A percentile compares a stretch with the other conserved stretches of the same genome.
Evolutionary conservation across 1,140 invertebrate species (phyloP).

Genomic region (Maconellicoccus hirsutus): DNA sequence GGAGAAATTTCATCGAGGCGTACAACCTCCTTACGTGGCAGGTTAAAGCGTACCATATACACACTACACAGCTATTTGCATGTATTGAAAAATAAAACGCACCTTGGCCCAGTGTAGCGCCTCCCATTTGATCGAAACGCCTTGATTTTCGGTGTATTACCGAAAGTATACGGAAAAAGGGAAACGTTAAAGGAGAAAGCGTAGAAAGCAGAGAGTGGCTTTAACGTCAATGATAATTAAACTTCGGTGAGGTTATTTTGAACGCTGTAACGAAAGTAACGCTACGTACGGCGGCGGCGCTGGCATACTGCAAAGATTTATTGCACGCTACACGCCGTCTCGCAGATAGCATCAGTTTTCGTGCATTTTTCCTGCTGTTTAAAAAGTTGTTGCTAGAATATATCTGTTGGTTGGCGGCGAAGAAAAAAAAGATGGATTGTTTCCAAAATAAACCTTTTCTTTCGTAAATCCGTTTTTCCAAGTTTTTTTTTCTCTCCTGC

Average conservation of each 20-base stretch:
- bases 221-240: slow-evolving; percentile 1
- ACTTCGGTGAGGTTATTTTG: background rate
- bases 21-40: no score
- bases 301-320: background rate
- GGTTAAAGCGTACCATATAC: no score
- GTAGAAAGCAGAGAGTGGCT: background rate
- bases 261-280: background rate
- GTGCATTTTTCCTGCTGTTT: slow-evolving; percentile 7
- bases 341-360: background rate
- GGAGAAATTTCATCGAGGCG: no score
- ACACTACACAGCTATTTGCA: no score
- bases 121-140: no score
- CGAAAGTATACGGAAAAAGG: no score
- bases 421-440: slow-evolving; percentile 2
- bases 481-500: no score
- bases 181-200: background rate
- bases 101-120: no score
- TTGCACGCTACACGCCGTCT: slow-evolving; percentile 6
- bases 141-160: no score
- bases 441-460: slow-evolving; percentile 3
- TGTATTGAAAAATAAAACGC: no score
- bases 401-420: background rate
- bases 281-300: background rate
- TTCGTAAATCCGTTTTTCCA: background rate
- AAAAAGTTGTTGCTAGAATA: background rate